phyloP scores from a whole-genome alignment of 2,797 vertebrate species.

The Falco peregrinus region DNA sequence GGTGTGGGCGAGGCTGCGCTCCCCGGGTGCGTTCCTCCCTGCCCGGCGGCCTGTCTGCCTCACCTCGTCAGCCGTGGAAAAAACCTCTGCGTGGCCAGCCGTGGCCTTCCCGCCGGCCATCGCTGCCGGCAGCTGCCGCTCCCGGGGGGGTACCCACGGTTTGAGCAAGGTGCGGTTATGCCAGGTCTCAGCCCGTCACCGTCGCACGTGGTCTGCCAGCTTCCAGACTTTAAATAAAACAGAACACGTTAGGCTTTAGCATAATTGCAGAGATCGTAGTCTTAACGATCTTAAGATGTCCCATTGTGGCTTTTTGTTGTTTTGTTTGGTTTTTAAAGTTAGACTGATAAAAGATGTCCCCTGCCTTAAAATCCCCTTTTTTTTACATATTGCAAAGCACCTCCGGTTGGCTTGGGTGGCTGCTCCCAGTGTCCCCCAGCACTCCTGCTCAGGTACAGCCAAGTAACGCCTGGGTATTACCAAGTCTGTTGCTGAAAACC shows the following conservation, averaged over 20 bases:
- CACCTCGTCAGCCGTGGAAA: neutral
- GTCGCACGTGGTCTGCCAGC: too few relatives aligned
- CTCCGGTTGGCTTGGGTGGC: fast-evolving
- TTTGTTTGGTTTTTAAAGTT: neutral
- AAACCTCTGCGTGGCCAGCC: neutral
- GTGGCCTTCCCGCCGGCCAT: fast-evolving
- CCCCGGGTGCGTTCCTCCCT: too few relatives aligned
- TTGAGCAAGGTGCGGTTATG: fast-evolving
- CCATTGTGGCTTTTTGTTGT: neutral
- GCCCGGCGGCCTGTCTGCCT: neutral
- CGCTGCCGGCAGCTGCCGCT: neutral
- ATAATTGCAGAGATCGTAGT: fast-evolving
- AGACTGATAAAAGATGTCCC: neutral
- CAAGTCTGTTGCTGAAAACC: neutral
- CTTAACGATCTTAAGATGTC: neutral
- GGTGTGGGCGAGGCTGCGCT: fast-evolving
- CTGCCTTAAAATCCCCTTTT: neutral
- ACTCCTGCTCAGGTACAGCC: neutral
- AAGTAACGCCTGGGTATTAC: fast-evolving
- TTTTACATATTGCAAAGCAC: neutral
- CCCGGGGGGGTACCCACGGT: fast-evolving
- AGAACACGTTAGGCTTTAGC: neutral
- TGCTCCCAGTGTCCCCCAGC: fast-evolving
- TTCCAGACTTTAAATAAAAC: neutral
- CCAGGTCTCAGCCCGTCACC: neutral